Evolutionary conservation across 2,888 invertebrate species (phyloP), one percentile per base, ranked within the genome.

Genomic region (Dromius quadrimaculatus): DNA sequence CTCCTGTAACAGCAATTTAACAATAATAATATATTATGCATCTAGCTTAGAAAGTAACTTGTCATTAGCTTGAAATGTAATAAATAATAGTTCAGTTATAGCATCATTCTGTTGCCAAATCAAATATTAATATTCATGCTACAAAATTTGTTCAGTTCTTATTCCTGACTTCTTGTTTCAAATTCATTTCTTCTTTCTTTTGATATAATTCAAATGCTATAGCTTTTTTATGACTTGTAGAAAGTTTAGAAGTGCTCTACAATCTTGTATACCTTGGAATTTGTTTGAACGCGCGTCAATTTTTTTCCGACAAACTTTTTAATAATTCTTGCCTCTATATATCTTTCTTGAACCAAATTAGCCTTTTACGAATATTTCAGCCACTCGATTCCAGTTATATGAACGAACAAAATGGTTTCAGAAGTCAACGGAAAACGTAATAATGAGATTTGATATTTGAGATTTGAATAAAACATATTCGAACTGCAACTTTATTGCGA

Each of bases 251-350:
- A 59, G 59, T 59, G 36, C 59, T 36, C 36, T 59, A 11, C 59
- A 34, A 20, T 54, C 50, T 54, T 54, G 50, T 59, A 36, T 36
- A 36, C 36, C 36, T 59, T 59, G 62, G 43, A 61, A 41, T 63
- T 63, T 63, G 45, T 63, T 63, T 63, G 43, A 45, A 28, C 43
- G 43, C 32, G 9, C 43, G 63, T 45, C 63, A 41, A 63, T 45
- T 41, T 63, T 63, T 28, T 36, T 15, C 17, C 17, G 8, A 45
- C n/a, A 45, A 63, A 63, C 63, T 63, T 63, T 63, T 63, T 63
- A 63, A 63, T 63, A 63, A 63, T 63, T 45, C 32, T 41, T 63
- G 45, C 63, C 63, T 45, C 32, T 63, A 59, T 59, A 54, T 54
- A 8, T 34, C 38, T 59, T 59, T 20, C 63, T 6, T 43, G n/a